Conservation (phyloP, 1,140 invertebrate species). For the Ridgeia piscesae region DNA sequence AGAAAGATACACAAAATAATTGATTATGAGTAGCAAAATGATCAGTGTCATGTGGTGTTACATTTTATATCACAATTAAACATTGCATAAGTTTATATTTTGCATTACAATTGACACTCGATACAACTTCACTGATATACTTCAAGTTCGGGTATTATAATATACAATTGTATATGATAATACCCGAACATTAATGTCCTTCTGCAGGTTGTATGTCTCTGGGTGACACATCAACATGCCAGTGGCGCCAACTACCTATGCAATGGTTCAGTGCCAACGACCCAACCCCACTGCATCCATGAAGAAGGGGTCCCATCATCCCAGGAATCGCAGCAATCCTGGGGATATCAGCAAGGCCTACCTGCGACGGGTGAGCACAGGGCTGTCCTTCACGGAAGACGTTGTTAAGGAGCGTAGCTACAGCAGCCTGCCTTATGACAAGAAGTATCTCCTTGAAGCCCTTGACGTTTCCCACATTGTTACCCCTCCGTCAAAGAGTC, state of each 20-base stretch:
- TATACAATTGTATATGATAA: too few relatives aligned
- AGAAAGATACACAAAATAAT: too few relatives aligned
- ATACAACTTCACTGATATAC: too few relatives aligned
- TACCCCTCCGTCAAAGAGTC: slow-evolving; percentile 33
- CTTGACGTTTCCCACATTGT: slow-evolving; percentile 35
- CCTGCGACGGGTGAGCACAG: slow-evolving; percentile 44
- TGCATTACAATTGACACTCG: too few relatives aligned
- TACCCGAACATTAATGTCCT: too few relatives aligned
- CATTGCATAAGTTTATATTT: too few relatives aligned
- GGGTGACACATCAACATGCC: neutral
- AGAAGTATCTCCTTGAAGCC: slow-evolving; percentile 49
- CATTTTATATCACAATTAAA: too few relatives aligned
- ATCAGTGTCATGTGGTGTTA: too few relatives aligned
- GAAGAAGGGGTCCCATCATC: neutral
- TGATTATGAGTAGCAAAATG: too few relatives aligned
- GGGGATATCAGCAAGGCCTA: slow-evolving; percentile 37
- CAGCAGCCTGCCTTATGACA: slow-evolving; percentile 51
- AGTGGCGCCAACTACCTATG: neutral
- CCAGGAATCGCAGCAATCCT: neutral
- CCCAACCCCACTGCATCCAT: neutral
- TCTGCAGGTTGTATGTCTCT: neutral
- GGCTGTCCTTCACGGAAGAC: slow-evolving; percentile 47
- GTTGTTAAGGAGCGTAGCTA: slow-evolving; percentile 52
- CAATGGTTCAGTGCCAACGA: neutral
- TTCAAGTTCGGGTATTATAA: too few relatives aligned